Percentiles rank a stretch among this genome's conserved stretches.
These are phyloP conservation scores for Myiozetetes cayanensis DNA, from an alignment of 2,113 vertebrate genomes.

Conservation along the genomic window DNA sequence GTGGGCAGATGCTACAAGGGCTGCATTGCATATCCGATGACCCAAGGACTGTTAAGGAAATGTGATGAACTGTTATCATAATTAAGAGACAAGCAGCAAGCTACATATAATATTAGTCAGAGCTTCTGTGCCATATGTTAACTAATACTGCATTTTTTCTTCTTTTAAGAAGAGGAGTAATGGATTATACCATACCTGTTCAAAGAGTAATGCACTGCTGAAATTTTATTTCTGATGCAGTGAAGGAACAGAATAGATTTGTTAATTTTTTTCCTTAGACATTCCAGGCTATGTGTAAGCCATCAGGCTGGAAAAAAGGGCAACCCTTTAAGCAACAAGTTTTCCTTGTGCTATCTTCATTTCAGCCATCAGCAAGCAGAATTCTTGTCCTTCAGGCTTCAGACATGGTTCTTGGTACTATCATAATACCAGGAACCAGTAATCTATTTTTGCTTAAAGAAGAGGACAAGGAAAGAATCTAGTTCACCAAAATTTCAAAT, in stretches of 20 bases:
- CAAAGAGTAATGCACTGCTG: neutral
- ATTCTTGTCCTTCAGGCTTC: neutral
- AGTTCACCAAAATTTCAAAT: neutral
- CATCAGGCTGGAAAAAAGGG: neutral
- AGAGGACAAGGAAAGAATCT: neutral
- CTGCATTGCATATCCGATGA: neutral
- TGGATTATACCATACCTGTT: neutral
- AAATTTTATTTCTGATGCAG: neutral
- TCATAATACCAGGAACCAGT: neutral
- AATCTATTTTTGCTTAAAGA: neutral
- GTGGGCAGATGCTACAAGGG: neutral
- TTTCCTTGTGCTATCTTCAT: neutral
- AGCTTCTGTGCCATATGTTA: neutral
- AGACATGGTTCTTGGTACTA: neutral
- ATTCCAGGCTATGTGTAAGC: neutral
- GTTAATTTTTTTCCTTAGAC: neutral
- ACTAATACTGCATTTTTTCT: neutral
- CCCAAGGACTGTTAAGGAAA: neutral
- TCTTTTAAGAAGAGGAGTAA: neutral
- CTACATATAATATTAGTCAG: neutral
- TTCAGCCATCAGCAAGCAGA: neutral
- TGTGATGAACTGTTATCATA: neutral
- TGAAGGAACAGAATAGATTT: neutral
- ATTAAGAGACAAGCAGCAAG: slow-evolving; percentile 10
- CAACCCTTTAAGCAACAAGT: neutral